Base-by-base conservation (phyloP, 2,113 vertebrate genomes). In the Micronycteris hirsuta region DNA sequence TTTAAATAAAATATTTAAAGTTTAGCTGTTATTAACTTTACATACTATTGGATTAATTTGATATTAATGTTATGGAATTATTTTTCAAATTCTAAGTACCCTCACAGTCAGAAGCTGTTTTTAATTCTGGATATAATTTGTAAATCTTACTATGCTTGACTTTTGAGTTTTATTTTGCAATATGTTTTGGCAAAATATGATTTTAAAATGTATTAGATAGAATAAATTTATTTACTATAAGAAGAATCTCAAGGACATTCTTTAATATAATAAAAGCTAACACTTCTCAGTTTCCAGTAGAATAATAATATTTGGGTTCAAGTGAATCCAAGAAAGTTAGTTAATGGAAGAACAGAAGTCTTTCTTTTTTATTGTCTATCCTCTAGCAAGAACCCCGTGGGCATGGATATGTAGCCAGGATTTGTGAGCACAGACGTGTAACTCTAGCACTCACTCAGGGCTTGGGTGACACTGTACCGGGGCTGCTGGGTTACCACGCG, bases 61-160 rank as follows among this genome's bases (percentile, higher is more conserved):
- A 71, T 85, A 56, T 19, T 80, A 56, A 65, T 91, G 82, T 85
- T 91, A 52, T 31, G 13, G 31, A 65, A 88, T 89, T 93, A 83
- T 82, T 91, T 91, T 28, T 74, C 36, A 88, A 36, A 41, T 81
- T 7, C 26, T 67, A 52, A 47, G 22, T 77, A 86, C 6, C 0
- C 31, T 91, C 16, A 82, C 0, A 58, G 16, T 74, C 43, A 80
- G 43, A 92, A 92, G 70, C 14, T 13, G 10, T 38, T 94, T 80
- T 92, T 82, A 52, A 15, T 63, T 89, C 26, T 92, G 16, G 24
- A 43, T 5, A 80, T 82, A 36, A 6, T 33, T 41, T 76, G 36
- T 94, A 89, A 38, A 68, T 54, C 31, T 90, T 63, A 70, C 22
- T 49, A 74, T 33, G 1, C 14, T 91, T 81, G 15, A 73, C 31